phyloP scores from a whole-genome alignment of 2,113 vertebrate species.

The Penelope pileata region DNA sequence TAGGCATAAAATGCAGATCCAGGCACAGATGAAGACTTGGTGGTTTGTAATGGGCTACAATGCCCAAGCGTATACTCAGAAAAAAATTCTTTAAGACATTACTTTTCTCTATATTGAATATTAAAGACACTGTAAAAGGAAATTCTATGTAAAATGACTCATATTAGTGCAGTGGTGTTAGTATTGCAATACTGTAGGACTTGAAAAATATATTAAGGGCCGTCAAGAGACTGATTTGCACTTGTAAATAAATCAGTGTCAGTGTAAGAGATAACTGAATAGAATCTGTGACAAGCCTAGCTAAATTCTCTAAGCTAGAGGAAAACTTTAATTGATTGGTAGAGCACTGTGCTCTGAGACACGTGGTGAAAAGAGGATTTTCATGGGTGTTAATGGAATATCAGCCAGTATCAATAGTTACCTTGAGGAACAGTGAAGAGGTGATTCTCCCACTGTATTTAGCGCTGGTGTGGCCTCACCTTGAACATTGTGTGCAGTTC shows the following conservation, averaged over 20 bases:
- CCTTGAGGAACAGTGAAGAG: background rate
- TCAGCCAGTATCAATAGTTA: background rate
- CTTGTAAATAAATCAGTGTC: background rate
- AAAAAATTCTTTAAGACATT: conserved; percentile 17
- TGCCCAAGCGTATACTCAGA: background rate
- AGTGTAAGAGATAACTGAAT: background rate
- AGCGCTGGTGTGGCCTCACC: background rate
- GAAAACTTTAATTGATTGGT: background rate
- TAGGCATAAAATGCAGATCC: conserved; percentile 2
- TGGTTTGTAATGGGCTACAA: background rate
- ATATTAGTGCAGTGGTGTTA: background rate
- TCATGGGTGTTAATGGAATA: background rate
- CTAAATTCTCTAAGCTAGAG: background rate
- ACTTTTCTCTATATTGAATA: background rate
- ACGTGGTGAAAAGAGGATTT: background rate
- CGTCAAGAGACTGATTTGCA: background rate
- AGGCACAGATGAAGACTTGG: background rate
- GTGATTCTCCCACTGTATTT: background rate
- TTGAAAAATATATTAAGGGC: accelerated
- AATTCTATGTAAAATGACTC: background rate
- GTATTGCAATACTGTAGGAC: background rate
- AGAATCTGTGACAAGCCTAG: background rate
- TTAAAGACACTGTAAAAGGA: background rate
- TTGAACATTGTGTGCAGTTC: background rate
- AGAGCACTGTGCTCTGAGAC: background rate